A percentile compares a stretch with the other conserved stretches of the same genome.
Evolutionary conservation across 2,113 vertebrate genomes (phyloP).

Genomic region (Platanista minor): DNA sequence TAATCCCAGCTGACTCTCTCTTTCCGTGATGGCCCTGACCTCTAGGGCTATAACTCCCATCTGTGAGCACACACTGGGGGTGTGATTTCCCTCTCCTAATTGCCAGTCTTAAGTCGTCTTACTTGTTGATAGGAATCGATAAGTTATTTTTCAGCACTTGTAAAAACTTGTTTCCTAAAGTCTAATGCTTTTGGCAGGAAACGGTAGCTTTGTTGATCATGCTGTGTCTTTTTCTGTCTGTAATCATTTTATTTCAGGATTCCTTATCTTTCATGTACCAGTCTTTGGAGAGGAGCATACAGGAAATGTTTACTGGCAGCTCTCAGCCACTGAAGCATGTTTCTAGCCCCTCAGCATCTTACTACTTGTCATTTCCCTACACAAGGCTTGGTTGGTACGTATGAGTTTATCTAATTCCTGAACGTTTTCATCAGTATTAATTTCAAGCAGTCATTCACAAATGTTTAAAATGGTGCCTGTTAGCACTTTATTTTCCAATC

Average conservation of each 20-base stretch:
- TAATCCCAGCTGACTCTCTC: neutral
- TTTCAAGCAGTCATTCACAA: neutral
- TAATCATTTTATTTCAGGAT: conserved; percentile 69
- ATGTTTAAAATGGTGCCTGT: too few species aligned
- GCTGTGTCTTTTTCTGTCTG: neutral
- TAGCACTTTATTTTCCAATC: neutral
- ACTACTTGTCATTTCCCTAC: conserved; percentile 80
- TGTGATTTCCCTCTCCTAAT: neutral
- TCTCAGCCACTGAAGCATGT: conserved; percentile 64
- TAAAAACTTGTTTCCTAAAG: neutral
- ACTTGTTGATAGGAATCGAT: neutral
- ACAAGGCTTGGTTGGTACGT: conserved; percentile 85
- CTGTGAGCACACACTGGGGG: accelerated
- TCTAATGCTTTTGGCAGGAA: neutral
- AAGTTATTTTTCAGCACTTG: neutral
- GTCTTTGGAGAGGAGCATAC: conserved; percentile 56
- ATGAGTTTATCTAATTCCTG: too few species aligned
- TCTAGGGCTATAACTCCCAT: accelerated
- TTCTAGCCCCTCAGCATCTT: conserved; percentile 74
- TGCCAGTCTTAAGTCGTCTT: neutral
- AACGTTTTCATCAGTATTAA: neutral
- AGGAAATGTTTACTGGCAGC: conserved; percentile 16
- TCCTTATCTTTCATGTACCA: conserved; percentile 72
- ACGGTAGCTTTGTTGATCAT: neutral
- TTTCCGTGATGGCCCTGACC: accelerated